phyloP scores from a whole-genome alignment of 1,140 invertebrate species.

The Drosophila quadrilineata region DNA sequence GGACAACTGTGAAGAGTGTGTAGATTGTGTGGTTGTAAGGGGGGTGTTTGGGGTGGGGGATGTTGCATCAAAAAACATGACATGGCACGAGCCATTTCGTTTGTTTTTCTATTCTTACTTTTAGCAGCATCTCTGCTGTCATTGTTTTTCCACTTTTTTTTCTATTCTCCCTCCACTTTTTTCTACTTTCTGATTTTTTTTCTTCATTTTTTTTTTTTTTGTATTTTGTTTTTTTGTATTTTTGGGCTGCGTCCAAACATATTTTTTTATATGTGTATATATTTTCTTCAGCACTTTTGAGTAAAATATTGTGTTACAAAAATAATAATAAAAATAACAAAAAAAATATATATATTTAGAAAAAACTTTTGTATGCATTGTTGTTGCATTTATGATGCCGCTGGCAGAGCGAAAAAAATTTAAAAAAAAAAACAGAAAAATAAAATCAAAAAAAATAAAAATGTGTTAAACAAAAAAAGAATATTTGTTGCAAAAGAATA shows the following conservation, averaged over 20 bases:
- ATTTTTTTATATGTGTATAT: conserved; percentile 34
- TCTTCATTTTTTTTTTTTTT: conserved; percentile 17
- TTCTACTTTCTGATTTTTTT: neutral
- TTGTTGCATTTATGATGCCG: conserved; percentile 36
- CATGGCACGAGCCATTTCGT: conserved; percentile 75
- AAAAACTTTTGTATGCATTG: conserved; percentile 36
- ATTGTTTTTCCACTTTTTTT: conserved; percentile 29
- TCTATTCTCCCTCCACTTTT: neutral
- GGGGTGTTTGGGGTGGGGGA: too few relatives aligned
- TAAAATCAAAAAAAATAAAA: neutral
- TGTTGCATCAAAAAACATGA: conserved; percentile 77
- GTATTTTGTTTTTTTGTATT: conserved; percentile 10
- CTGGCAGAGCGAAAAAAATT: conserved; percentile 28
- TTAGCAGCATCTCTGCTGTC: conserved; percentile 20
- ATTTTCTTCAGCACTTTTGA: conserved; percentile 58
- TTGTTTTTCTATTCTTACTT: conserved; percentile 71
- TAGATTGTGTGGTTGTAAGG: too few relatives aligned
- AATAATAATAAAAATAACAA: too few relatives aligned
- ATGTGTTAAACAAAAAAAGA: conserved; percentile 6
- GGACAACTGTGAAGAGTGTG: too few relatives aligned
- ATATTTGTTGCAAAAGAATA: too few relatives aligned
- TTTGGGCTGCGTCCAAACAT: conserved; percentile 40
- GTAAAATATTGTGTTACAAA: conserved; percentile 78
- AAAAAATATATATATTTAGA: too few relatives aligned
- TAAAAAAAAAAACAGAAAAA: conserved; percentile 10